Conservation (phyloP, 2,888 invertebrate genomes). For the Glomeris marginata region DNA sequence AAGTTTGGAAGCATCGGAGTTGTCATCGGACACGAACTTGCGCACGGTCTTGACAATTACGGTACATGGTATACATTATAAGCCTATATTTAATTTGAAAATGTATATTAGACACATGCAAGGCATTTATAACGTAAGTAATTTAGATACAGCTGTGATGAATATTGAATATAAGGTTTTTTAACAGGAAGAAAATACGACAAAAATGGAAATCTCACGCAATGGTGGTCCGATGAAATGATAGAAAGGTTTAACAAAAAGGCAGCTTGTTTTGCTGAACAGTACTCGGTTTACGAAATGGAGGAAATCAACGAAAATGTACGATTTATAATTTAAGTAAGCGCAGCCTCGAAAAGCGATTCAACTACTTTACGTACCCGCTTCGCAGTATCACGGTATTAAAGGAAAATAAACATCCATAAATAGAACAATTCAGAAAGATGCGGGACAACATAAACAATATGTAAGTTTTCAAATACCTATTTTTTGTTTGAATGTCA, state of each 20-base stretch:
- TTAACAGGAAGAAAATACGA: constrained; percentile 26
- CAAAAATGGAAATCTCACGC: constrained; percentile 25
- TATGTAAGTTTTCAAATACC: no score
- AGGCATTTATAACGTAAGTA: not conserved
- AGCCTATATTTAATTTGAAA: no score
- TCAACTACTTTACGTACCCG: no score
- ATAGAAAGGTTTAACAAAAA: constrained; percentile 24
- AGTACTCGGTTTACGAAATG: constrained; percentile 25
- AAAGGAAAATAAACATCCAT: not conserved
- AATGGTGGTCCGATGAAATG: constrained; percentile 27
- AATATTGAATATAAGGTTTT: not conserved
- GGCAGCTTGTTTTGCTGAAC: constrained; percentile 26
- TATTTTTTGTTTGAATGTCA: no score
- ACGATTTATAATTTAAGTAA: no score
- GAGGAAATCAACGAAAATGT: constrained; percentile 23
- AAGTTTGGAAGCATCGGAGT: constrained; percentile 28
- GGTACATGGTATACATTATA: no score
- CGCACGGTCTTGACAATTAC: constrained; percentile 27
- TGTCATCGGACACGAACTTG: constrained; percentile 28
- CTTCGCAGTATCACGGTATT: not conserved
- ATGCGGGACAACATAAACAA: no score
- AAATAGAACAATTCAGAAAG: not conserved
- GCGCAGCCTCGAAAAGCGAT: no score
- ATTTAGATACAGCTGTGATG: not conserved
- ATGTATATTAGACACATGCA: no score